These are phyloP conservation scores for Piaya cayana DNA, from an alignment of 2,113 vertebrate genomes.

Conservation along the genomic window DNA sequence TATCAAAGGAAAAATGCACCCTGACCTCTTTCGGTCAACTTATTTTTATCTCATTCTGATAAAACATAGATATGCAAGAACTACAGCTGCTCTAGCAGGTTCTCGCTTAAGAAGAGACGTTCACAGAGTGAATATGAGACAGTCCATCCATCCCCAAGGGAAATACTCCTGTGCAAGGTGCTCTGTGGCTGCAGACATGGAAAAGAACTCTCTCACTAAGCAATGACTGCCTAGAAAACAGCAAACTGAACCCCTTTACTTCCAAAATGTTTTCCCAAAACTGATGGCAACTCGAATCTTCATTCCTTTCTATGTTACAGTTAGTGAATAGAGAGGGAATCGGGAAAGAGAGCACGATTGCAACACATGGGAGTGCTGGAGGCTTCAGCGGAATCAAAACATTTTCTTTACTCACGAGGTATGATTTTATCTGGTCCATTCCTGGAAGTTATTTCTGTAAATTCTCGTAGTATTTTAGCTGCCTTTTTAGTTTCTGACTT, in stretches of 20 bases:
- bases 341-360: background rate
- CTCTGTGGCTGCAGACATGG: background rate
- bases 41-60: background rate
- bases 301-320: background rate
- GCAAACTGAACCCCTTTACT: background rate
- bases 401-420: slow-evolving; percentile 77
- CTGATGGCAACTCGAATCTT: background rate
- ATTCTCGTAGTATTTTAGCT: slow-evolving; percentile 94
- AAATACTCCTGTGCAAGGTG: background rate
- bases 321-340: background rate
- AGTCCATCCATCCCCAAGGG: background rate
- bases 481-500: slow-evolving; percentile 96
- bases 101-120: background rate
- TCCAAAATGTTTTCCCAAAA: background rate
- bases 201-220: background rate
- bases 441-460: slow-evolving; percentile 92
- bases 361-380: background rate
- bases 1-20: background rate
- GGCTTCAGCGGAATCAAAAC: background rate
- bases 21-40: background rate
- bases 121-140: background rate
- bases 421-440: slow-evolving; percentile 94
- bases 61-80: background rate
- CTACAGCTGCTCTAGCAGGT: background rate
- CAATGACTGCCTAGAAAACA: background rate